Evolutionary conservation across 2,113 vertebrate species (phyloP).

Genomic region (Cathartes aura): DNA sequence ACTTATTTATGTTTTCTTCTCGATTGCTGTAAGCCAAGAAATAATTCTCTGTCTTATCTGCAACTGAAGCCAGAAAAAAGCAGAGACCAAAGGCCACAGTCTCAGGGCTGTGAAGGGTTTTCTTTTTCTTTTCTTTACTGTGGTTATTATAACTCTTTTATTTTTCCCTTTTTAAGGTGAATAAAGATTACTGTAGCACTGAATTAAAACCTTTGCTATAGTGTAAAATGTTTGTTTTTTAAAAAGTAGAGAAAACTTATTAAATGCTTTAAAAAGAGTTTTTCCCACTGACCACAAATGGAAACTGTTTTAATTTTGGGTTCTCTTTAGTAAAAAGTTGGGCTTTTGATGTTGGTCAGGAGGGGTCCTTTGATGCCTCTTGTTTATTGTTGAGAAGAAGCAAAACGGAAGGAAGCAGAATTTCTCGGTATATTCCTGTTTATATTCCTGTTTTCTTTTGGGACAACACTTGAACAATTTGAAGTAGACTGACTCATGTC

Average conservation of each 20-base stretch:
- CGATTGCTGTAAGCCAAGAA: background rate
- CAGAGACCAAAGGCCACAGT: background rate
- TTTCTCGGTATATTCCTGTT: background rate
- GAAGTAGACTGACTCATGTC: background rate
- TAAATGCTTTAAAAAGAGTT: background rate
- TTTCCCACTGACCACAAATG: background rate
- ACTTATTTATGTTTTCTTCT: constrained; percentile 16
- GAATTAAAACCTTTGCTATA: background rate
- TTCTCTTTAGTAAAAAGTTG: background rate
- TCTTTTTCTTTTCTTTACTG: background rate
- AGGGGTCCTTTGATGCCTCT: constrained; percentile 5
- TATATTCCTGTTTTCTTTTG: background rate
- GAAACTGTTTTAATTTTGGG: background rate
- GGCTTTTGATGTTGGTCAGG: constrained; percentile 4
- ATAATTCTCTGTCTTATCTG: background rate
- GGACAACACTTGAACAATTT: background rate
- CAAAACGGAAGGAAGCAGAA: background rate
- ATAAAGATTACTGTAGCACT: background rate
- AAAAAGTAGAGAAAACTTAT: background rate
- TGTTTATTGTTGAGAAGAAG: background rate
- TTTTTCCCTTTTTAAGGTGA: background rate
- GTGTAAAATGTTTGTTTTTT: background rate
- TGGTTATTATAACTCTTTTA: background rate
- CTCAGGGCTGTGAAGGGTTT: background rate
- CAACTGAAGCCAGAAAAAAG: background rate